Conservation (phyloP, 2,888 invertebrate species). For the Lagria hirta region DNA sequence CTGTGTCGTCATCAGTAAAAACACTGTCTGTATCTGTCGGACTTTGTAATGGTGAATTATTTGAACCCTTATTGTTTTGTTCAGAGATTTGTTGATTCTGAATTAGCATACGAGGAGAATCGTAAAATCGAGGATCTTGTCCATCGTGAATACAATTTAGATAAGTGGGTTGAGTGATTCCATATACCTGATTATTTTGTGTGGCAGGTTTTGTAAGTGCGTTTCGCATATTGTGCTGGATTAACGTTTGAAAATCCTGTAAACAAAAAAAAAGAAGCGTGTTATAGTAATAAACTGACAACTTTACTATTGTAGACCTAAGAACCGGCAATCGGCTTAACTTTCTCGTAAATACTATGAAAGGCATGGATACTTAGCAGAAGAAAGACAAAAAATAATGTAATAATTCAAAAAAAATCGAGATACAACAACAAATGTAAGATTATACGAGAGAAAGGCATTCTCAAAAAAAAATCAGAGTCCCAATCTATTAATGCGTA, state of each 20-base stretch:
- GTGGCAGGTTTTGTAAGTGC: conserved; percentile 36
- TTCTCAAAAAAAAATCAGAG: too few relatives aligned
- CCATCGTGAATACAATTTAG: conserved; percentile 49
- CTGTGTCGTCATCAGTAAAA: conserved; percentile 69
- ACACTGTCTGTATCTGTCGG: conserved; percentile 68
- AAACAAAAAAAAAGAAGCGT: too few relatives aligned
- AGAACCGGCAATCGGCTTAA: too few relatives aligned
- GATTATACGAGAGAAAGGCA: too few relatives aligned
- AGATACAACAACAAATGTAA: too few relatives aligned
- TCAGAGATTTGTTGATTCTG: conserved; percentile 28
- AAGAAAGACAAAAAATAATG: too few relatives aligned
- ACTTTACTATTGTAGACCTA: too few relatives aligned
- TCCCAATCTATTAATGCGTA: too few relatives aligned
- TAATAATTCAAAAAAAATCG: too few relatives aligned
- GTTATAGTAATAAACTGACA: too few relatives aligned
- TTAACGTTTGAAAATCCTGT: conserved; percentile 44
- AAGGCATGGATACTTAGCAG: too few relatives aligned
- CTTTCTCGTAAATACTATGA: too few relatives aligned
- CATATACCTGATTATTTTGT: conserved; percentile 42
- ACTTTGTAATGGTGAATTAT: conserved; percentile 59
- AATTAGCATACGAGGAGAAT: conserved; percentile 50
- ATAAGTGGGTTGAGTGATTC: conserved; percentile 43
- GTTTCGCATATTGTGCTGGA: conserved; percentile 44
- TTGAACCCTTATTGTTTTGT: conserved; percentile 37
- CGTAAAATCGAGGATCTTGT: conserved; percentile 60